Evolutionary conservation across 2,113 vertebrate species (phyloP).

Genomic region (Xenopus laevis): DNA sequence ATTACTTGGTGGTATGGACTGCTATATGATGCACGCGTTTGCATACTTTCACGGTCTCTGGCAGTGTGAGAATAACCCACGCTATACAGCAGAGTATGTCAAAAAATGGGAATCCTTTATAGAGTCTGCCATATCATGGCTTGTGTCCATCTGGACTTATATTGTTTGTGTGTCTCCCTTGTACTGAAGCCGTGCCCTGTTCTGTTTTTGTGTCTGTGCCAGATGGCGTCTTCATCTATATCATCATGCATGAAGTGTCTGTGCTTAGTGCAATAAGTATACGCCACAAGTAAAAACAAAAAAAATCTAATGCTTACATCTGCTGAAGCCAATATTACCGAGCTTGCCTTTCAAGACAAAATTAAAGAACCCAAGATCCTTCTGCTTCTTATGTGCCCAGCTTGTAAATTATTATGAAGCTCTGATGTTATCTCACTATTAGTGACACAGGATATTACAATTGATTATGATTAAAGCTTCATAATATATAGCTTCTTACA

Average conservation of each 20-base stretch:
- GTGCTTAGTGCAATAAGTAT: slow-evolving; percentile 64
- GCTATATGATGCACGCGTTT: too few species aligned
- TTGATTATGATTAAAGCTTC: neutral
- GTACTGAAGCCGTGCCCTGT: slow-evolving; percentile 58
- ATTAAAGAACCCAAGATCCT: slow-evolving; percentile 63
- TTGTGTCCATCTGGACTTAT: slow-evolving; percentile 71
- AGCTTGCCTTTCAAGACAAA: slow-evolving; percentile 63
- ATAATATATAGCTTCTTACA: too few species aligned
- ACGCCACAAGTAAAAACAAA: slow-evolving; percentile 65
- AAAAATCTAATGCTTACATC: slow-evolving; percentile 52
- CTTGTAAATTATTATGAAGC: slow-evolving; percentile 65
- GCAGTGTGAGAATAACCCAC: neutral
- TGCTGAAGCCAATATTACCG: slow-evolving; percentile 60
- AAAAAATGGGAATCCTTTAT: neutral
- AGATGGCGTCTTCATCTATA: slow-evolving; percentile 74
- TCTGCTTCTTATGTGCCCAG: slow-evolving; percentile 62
- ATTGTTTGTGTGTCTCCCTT: slow-evolving; percentile 54
- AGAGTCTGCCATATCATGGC: slow-evolving; percentile 36
- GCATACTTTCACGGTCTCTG: neutral
- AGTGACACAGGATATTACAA: neutral
- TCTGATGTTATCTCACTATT: slow-evolving; percentile 63
- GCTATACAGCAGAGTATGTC: neutral
- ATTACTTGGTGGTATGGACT: too few species aligned
- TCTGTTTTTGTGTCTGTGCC: slow-evolving; percentile 68
- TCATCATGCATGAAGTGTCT: slow-evolving; percentile 71